Evolutionary conservation across 2,797 vertebrate genomes (phyloP).

Genomic region (Enteromius fasciolatus): DNA sequence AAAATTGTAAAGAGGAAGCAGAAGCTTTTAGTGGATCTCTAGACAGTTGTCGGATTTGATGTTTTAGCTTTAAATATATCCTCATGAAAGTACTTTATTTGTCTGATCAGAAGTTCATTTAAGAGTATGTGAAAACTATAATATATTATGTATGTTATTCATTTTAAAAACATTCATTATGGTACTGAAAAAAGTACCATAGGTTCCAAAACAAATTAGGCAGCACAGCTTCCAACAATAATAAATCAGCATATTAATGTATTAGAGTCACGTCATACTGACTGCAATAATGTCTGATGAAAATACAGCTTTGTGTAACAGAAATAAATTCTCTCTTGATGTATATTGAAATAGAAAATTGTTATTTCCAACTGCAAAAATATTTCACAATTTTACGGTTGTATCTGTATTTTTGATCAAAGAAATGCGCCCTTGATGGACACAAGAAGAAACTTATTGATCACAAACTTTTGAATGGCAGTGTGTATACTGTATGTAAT

Average conservation of each 20-base stretch:
- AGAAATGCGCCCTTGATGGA: no score
- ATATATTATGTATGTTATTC: not conserved
- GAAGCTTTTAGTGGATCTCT: slow-evolving; percentile 3
- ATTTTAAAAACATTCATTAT: not conserved
- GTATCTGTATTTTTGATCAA: no score
- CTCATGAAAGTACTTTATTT: not conserved
- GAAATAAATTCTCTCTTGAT: not conserved
- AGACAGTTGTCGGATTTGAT: not conserved
- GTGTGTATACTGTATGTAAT: not conserved
- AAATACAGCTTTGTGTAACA: not conserved
- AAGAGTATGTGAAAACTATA: not conserved
- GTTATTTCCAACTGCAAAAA: not conserved
- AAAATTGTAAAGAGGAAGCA: slow-evolving; percentile 3
- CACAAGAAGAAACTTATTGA: no score
- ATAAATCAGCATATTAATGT: not conserved
- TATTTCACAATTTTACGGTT: not conserved
- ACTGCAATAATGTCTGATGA: not conserved
- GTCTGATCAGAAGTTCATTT: not conserved
- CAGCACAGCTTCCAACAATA: not conserved
- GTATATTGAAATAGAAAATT: not conserved
- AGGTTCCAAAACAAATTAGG: not conserved
- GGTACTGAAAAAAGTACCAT: no score
- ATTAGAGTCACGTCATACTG: not conserved
- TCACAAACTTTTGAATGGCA: not conserved
- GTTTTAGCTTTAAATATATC: not conserved